Evolutionary conservation across 2,113 vertebrate genomes (phyloP).

Genomic region (Melanostigma gelatinosum): DNA sequence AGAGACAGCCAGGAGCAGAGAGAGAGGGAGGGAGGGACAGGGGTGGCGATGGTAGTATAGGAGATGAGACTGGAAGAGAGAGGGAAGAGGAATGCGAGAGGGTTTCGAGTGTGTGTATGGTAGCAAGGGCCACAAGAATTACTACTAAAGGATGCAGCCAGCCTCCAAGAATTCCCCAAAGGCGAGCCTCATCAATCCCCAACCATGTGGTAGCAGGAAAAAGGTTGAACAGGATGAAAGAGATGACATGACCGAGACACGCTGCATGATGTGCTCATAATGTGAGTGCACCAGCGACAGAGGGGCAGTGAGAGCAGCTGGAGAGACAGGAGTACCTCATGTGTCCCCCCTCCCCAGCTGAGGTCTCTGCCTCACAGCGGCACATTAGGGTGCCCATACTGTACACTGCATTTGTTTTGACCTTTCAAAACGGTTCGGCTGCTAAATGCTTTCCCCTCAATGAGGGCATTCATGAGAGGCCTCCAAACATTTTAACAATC

Average conservation of each 20-base stretch:
- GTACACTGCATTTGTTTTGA: constrained; percentile 57
- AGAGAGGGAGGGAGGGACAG: constrained; percentile 61
- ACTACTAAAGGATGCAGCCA: constrained; percentile 61
- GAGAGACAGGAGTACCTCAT: constrained; percentile 52
- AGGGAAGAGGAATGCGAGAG: constrained; percentile 66
- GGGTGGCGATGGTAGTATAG: constrained; percentile 51
- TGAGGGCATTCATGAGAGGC: constrained; percentile 36
- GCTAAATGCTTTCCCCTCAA: constrained; percentile 46
- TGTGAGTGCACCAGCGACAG: constrained; percentile 21
- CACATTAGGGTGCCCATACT: constrained; percentile 59
- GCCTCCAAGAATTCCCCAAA: constrained; percentile 58
- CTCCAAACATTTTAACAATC: constrained; percentile 42
- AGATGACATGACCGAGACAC: constrained; percentile 24
- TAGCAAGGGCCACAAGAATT: constrained; percentile 57
- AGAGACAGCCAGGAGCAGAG: constrained; percentile 59
- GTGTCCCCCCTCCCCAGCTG: constrained; percentile 48
- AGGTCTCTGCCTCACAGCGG: constrained; percentile 64
- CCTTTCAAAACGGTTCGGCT: constrained; percentile 57
- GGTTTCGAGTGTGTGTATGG: constrained; percentile 37
- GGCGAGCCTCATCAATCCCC: constrained; percentile 56
- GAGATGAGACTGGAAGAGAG: constrained; percentile 65
- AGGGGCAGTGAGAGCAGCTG: constrained; percentile 55
- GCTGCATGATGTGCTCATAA: constrained; percentile 19
- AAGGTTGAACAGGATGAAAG: constrained; percentile 32
- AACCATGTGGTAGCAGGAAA: constrained; percentile 5